These are phyloP conservation scores for Epinotia bilunana DNA, from an alignment of 2,888 invertebrate species.

Conservation along the genomic window DNA sequence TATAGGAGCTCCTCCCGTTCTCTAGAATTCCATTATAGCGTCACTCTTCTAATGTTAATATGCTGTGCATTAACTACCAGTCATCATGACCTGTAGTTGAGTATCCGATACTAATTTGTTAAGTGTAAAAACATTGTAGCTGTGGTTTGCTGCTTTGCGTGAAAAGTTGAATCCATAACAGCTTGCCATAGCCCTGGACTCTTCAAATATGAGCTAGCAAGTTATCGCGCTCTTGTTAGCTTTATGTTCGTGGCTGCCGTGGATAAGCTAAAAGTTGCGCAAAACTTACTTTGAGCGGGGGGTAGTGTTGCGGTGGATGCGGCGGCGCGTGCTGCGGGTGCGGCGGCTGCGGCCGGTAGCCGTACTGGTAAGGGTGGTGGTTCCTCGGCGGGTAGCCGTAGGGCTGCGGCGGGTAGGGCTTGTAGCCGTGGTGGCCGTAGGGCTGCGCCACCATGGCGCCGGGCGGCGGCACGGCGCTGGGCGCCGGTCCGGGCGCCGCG, in stretches of 20 bases:
- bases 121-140: not conserved
- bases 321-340: conserved; percentile 61
- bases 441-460: conserved; percentile 76
- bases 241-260: not conserved
- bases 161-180: not conserved
- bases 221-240: not conserved
- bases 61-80: conserved; percentile 2
- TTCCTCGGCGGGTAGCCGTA: conserved; percentile 78
- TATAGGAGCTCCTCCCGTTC: conserved; percentile 1
- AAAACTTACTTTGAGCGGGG: conserved; percentile 70
- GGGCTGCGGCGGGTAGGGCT: conserved; percentile 79
- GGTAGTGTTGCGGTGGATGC: conserved; percentile 77
- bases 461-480: conserved; percentile 70
- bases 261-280: not conserved
- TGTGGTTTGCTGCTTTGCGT: not conserved
- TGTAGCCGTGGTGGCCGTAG: conserved; percentile 66
- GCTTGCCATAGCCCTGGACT: no score
- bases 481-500: conserved; percentile 63
- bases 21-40: conserved; percentile 8
- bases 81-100: not conserved
- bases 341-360: conserved; percentile 73
- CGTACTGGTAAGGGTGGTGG: conserved; percentile 81
- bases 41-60: conserved; percentile 9
- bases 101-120: not conserved
- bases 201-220: not conserved